Percentiles rank a stretch among this genome's conserved stretches.
These are phyloP conservation scores for Eupithecia subumbrata DNA, from an alignment of 2,888 invertebrate species.

Conservation along the genomic window DNA sequence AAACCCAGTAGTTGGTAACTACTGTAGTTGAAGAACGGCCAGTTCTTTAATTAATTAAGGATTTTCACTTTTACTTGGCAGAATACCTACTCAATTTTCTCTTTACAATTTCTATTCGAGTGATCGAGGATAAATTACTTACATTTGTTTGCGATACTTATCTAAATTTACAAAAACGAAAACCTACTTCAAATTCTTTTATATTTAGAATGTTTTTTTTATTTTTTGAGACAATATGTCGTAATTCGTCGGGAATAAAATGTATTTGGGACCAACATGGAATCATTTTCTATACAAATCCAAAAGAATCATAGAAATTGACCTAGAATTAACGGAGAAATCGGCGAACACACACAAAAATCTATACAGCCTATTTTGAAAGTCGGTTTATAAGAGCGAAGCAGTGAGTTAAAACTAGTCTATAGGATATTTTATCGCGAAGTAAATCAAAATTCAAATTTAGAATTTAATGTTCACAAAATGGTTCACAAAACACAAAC, in stretches of 20 bases:
- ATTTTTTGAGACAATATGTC: too few species aligned
- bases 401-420: not conserved
- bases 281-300: not conserved
- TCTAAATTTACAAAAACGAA: too few species aligned
- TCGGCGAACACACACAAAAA: not conserved
- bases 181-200: not conserved
- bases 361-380: not conserved
- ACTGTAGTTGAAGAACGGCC: not conserved
- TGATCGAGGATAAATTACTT: not conserved
- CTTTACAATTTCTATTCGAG: not conserved
- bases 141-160: not conserved
- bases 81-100: conserved; percentile 1
- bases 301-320: not conserved
- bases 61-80: conserved; percentile 2
- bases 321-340: not conserved
- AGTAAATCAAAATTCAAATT: conserved; percentile 10
- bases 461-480: conserved; percentile 8
- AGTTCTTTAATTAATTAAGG: not conserved
- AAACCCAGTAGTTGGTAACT: not conserved
- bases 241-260: not conserved
- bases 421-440: conserved; percentile 14
- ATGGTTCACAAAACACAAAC: conserved; percentile 25
- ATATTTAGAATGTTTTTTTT: not conserved
- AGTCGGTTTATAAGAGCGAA: not conserved
- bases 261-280: not conserved